Percentiles rank a stretch among this genome's conserved stretches.
Conservation (phyloP, 2,888 invertebrate species). For the Pomacea canaliculata region DNA sequence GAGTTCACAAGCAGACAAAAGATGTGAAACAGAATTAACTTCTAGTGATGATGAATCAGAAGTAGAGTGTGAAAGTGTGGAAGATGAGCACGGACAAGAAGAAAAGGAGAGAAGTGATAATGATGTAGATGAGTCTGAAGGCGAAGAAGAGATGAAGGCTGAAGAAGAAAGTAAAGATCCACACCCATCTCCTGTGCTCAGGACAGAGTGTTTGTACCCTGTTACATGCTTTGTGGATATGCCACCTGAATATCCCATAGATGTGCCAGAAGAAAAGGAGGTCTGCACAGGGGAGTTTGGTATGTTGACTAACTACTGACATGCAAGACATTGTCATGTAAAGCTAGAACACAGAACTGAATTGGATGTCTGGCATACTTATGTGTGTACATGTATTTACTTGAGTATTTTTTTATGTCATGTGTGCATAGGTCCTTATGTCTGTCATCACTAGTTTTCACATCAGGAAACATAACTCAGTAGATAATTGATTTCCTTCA, state of each 20-base stretch:
- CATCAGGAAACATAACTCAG: no score
- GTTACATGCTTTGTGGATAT: slow-evolving; percentile 38
- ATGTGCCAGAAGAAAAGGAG: slow-evolving; percentile 20
- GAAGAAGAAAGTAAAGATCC: slow-evolving; percentile 17
- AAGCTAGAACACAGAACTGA: no score
- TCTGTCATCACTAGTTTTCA: no score
- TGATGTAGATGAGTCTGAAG: not conserved
- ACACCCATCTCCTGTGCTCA: slow-evolving; percentile 35
- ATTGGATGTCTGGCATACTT: no score
- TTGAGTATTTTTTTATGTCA: no score
- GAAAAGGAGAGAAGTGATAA: slow-evolving; percentile 15
- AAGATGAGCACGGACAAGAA: slow-evolving; percentile 10
- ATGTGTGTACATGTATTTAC: no score
- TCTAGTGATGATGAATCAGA: slow-evolving; percentile 16
- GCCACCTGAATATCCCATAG: slow-evolving; percentile 6
- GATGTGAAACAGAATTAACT: slow-evolving; percentile 4
- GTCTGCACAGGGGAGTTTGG: slow-evolving; percentile 14
- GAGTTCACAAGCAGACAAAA: slow-evolving; percentile 16
- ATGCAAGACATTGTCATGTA: no score
- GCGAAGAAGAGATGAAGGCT: slow-evolving; percentile 14
- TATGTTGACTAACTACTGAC: not conserved
- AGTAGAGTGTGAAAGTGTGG: slow-evolving; percentile 17
- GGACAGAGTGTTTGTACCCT: slow-evolving; percentile 53
- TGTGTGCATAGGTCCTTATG: no score
- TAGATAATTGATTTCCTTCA: no score